These are phyloP conservation scores for Acanthosoma haemorrhoidale DNA, from an alignment of 2,888 invertebrate genomes.

Conservation along the genomic window DNA sequence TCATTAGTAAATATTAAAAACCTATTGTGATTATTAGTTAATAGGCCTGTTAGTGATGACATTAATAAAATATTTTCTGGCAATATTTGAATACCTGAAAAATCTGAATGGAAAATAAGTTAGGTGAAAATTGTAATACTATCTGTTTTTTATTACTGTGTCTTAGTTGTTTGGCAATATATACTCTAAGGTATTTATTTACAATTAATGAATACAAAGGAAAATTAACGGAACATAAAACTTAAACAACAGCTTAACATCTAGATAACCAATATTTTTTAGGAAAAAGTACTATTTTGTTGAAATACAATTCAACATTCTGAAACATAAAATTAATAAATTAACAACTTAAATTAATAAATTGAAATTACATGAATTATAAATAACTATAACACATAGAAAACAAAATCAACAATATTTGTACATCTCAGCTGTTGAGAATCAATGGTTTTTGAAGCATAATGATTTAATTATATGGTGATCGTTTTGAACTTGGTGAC, in stretches of 20 bases:
- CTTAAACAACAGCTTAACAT: background rate
- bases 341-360: too few relatives aligned
- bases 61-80: too few relatives aligned
- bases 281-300: too few relatives aligned
- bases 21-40: background rate
- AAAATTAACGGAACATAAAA: background rate
- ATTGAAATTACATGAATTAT: too few relatives aligned
- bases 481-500: too few relatives aligned
- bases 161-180: background rate
- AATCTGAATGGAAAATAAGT: too few relatives aligned
- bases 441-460: background rate
- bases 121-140: background rate
- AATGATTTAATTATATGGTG: too few relatives aligned
- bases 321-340: too few relatives aligned
- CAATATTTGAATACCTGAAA: too few relatives aligned
- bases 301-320: too few relatives aligned
- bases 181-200: background rate
- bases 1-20: too few relatives aligned
- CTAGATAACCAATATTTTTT: too few relatives aligned
- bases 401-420: background rate
- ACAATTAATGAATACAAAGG: background rate
- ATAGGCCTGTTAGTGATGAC: background rate
- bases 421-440: background rate
- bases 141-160: background rate
- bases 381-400: background rate